Base-by-base conservation (phyloP, 2,113 vertebrate species). In the Leucosticte australis region DNA sequence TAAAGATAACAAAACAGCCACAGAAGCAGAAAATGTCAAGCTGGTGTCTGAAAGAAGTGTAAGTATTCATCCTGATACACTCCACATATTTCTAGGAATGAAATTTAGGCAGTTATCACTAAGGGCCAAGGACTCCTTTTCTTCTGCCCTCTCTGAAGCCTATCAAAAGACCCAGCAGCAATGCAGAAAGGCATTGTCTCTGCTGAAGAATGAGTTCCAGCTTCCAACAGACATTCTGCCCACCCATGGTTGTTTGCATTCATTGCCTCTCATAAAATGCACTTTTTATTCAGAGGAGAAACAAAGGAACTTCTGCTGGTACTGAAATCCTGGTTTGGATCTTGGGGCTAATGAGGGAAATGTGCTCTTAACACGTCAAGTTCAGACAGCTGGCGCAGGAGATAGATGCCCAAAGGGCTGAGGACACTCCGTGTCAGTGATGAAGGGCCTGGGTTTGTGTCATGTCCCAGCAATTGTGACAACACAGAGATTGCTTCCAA, bases 261-360 rank as follows among this genome's bases (percentile, higher is more conserved):
- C 71, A 77, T 70, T 90, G 42, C 23, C 47, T 71, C 47, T 75
- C 68, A 81, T 63, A 88, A 93, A 88, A 92, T 35, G 35, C 35
- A 88, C 23, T 49, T 94, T 92, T 92, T 74, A 46, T 83, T 95
- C 68, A 90, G 37, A 91, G 49, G 11, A 86, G 37, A 90, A 90
- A 96, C 46, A 93, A 95, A 89, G 15, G 62, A 89, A 80, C 11
- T 24, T 69, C 53, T 93, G 17, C 79, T 90, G 26, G 46, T 90
- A 62, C 67, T 80, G 41, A 93, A 93, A 90, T 93, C 22, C 79
- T 94, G 30, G 27, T 77, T 88, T 90, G 76, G 57, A 77, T 74
- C 67, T 94, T 56, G 50, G 33, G 59, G 37, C 23, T 89, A 86
- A 88, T 59, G 60, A 83, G 11, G 42, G 50, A 93, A 69, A 94